Evolutionary conservation across 2,113 vertebrate species (phyloP), one percentile per base, ranked within the genome.

Genomic region (Sclerurus mexicanus): DNA sequence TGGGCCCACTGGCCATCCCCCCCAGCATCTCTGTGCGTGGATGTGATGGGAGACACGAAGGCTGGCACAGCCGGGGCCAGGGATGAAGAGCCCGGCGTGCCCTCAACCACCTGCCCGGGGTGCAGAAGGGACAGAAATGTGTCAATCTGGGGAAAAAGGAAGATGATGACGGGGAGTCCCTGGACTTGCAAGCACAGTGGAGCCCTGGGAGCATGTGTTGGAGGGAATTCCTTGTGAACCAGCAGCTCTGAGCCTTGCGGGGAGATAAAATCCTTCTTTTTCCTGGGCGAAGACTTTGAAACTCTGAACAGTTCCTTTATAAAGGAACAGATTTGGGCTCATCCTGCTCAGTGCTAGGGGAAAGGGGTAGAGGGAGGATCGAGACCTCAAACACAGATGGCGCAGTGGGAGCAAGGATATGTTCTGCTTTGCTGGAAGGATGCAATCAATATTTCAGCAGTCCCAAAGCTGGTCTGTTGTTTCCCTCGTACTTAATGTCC

Each of bases 21-120:
- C 42, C n/a, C 63, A 49, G 50, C 50, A 35, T 28, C 28, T 24
- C 56, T 19, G 42, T 0, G 2, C 14, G 35, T 0, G 1, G 24
- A 56, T 37, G 18, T 5, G 23, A 13, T 37, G 56, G 21, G 9
- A 62, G 12, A 28, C 23, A 7, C 0, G 0, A 60, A 14, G 16
- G 15, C 16, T 76, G 39, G 40, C 0, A 4, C 2, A 9, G 31
- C 28, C 1, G 4, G 37, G 31, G n/a, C 52, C 23, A 22, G 52
- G 62, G 31, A 14, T 31, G 56, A 33, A n/a, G 33, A n/a, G 50
- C 20, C 30, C 7, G 0, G 33, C 0, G 14, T 82, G 66, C 30
- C 82, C 58, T 30, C 74, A 30, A 68, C 49, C 30, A 23, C 60
- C 60, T 59, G 74, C 31, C 64, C 37, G 56, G 6, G 19, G 5